Base-by-base conservation (phyloP, 2,888 invertebrate species). In the Cyclophora punctaria region DNA sequence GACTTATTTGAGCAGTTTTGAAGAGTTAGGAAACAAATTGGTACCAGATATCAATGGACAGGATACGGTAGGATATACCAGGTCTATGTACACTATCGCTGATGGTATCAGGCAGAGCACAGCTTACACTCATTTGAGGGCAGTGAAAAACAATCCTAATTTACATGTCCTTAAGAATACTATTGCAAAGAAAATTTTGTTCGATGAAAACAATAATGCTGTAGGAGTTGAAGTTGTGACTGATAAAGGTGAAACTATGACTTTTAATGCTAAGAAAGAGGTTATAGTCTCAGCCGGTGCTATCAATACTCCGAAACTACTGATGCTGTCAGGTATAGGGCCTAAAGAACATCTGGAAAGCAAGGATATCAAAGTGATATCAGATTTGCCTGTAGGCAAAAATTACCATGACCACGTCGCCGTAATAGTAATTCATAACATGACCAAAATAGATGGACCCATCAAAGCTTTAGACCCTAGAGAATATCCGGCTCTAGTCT, bases 1-100 rank as follows among this genome's bases (percentile, higher is more conserved):
- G 3, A 54, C 52, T 2, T 72, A 68, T 48, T 60, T 73, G 52
- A 64, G 70, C 50, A 83, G 77, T 0, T 79, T 80, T 4, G 55
- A 62, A 49, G 81, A 89, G 59, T 57, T 78, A 50, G 87, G 86
- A 0, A 69, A 80, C 50, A 62, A 73, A 20, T 69, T 68, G n/a
- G 55, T 78, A 7, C 41, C 61, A 46, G 62, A 71, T 46, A 56
- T 63, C 34, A 71, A 69, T 48, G 69, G 62, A 0, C 57, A 80
- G 61, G 52, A 75, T 70, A 44, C 78, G 67, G 55, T 52, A 68
- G 85, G 56, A 55, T 80, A 51, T 52, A 73, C 59, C 6, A 50
- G 54, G 3, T 49, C 59, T 2, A 41, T 64, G 7, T 56, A 50
- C 4, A 64, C 63, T 0, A 53, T 66, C 35, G 54, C 55, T 41